Evolutionary conservation across 2,888 invertebrate species (phyloP), one percentile per base, ranked within the genome.

Genomic region (Campoplex capitator): DNA sequence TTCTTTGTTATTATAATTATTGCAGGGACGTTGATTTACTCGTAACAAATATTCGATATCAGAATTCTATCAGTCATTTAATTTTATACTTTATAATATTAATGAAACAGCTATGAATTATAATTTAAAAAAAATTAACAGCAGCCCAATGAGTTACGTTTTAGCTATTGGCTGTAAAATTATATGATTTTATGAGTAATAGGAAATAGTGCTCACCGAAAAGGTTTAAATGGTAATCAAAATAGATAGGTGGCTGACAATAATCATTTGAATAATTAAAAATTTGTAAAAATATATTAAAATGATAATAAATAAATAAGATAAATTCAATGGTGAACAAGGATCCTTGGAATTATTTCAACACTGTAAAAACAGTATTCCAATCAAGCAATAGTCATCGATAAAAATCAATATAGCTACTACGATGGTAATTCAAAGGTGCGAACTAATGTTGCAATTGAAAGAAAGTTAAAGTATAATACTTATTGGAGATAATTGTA

Each of bases 51-150:
- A 28, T 70, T 70, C 11, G 13, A 18, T 28, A 70, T 48, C 48
- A 45, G 45, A 45, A 48, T 45, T 70, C 16, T 13, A 70, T 42
- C 70, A 70, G 68, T n/a, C 38, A 38, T 68, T 68, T 42, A 38
- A 16, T 68, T 11, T 13, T 42, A 18, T 45, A 48, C 70, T 70
- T 70, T 28, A 48, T 16, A 70, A 16, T 11, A 70, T 28, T 45
- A 28, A 28, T 16, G 16, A 23, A 42, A 9, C 6, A n/a, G n/a
- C n/a, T 32, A 11, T 18, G 42, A 11, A 38, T 9, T 9, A 23
- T 42, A 9, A 7, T 51, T 51, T n/a, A 4, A 18, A 18, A 0
- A 51, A 51, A 51, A 38, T 18, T 18, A 51, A 51, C 51, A 18
- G 18, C 51, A 51, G 51, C 51, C 18, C n/a, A 4, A 51, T 18